Conservation (phyloP, 1,140 invertebrate species). For the Tetramorium parvispinum region DNA sequence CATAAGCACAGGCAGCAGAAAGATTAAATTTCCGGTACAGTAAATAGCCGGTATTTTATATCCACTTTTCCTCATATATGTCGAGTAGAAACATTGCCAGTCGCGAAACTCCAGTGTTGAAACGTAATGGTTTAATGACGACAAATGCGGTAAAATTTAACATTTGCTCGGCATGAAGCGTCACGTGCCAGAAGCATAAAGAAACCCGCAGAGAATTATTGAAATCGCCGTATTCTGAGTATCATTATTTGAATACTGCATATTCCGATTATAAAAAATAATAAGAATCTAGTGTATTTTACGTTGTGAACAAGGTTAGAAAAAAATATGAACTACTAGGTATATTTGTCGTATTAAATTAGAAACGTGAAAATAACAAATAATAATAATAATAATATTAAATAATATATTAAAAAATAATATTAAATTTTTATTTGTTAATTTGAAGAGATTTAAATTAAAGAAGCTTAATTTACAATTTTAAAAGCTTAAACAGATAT, state of each 20-base stretch:
- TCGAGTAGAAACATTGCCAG: neutral
- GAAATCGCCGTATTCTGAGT: neutral
- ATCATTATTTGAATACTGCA: slow-evolving; percentile 13
- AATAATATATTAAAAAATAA: neutral
- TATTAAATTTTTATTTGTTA: neutral
- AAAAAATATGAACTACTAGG: neutral
- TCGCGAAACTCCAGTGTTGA: slow-evolving; percentile 1
- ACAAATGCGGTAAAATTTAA: slow-evolving; percentile 33
- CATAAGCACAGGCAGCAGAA: no score
- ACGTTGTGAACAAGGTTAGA: neutral
- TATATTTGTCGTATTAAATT: neutral
- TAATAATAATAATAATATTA: neutral
- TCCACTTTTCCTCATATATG: neutral
- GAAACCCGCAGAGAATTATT: slow-evolving; percentile 2
- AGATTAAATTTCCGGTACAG: slow-evolving; percentile 19
- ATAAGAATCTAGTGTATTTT: neutral
- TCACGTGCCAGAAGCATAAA: slow-evolving; percentile 21
- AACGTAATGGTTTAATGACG: slow-evolving; percentile 9
- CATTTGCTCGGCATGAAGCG: neutral
- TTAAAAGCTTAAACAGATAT: neutral
- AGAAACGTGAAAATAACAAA: neutral
- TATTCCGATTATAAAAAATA: neutral
- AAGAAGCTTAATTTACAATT: neutral
- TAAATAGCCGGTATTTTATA: slow-evolving; percentile 28
- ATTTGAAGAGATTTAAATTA: neutral